Percentiles rank a stretch among this genome's conserved stretches.
Evolutionary conservation across 1,140 invertebrate genomes (phyloP).

Genomic region (Neotoxoptera formosana): DNA sequence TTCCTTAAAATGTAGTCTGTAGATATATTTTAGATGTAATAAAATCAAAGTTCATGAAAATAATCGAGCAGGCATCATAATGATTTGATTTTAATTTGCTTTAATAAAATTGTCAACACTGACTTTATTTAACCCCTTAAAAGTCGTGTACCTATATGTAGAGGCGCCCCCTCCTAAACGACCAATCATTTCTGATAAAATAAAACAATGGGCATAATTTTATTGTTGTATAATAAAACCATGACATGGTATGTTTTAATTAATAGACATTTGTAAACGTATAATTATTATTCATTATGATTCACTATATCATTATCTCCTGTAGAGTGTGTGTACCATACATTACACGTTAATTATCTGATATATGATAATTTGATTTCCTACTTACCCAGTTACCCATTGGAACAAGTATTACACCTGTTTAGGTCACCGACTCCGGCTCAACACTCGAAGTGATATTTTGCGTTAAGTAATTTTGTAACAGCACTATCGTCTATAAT

Average conservation of each 20-base stretch:
- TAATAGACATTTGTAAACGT: background rate
- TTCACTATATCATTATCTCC: background rate
- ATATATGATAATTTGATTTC: constrained; percentile 20
- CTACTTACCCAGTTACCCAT: background rate
- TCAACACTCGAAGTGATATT: background rate
- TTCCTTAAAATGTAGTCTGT: background rate
- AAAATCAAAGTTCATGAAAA: background rate
- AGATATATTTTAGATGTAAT: background rate
- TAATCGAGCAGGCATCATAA: background rate
- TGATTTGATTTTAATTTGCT: background rate
- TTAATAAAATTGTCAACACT: background rate
- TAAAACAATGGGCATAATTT: background rate
- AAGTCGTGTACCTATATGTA: background rate
- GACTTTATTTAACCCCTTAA: background rate
- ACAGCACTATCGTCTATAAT: background rate
- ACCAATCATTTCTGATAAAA: background rate
- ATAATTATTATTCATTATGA: background rate
- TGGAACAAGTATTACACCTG: background rate
- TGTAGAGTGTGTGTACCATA: background rate
- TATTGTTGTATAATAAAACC: background rate
- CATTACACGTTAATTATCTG: background rate
- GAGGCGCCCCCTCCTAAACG: too few species aligned
- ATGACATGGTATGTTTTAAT: background rate
- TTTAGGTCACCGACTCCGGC: background rate
- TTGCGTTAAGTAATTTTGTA: background rate